Evolutionary conservation across 1,140 invertebrate species (phyloP), one percentile per base, ranked within the genome.

Genomic region (Diorhabda elongata): DNA sequence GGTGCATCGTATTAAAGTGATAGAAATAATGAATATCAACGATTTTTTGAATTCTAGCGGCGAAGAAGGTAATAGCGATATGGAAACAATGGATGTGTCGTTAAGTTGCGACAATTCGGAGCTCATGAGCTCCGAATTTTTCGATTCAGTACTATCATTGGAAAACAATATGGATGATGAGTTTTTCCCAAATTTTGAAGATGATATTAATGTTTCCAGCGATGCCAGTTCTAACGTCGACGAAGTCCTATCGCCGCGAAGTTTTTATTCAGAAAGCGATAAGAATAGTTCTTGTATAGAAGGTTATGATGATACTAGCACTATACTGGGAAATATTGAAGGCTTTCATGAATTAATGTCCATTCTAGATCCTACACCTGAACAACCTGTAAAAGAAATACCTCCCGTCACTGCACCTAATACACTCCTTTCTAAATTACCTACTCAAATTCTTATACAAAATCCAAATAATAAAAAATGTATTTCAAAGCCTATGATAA

Each of bases 81-180:
- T 79, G 69, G 76, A 79, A 69, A 77, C 76, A 66, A 75, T 80
- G 71, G 77, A 79, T 67, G 69, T 77, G 52, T 72, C 72, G 6
- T 47, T 78, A 45, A 74, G 73, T 69, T 77, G 73, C 64, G 77
- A 79, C 52, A 77, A 74, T 68, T 64, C 74, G 6, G 78, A 77
- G 63, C 68, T 79, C 42, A 76, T 80, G 80, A 79, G 72, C 63
- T 81, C 80, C 26, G 80, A 81, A 11, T 81, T 81, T 67, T 81
- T 81, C 63, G 79, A 80, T 69, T 79, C 79, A 4, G 76, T 80
- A 8, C 69, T 77, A 41, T 80, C 76, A 4, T 63, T 81, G 74
- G 77, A 81, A 75, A 77, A 75, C 61, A 71, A 76, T 45, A 75
- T 75, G 42, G 70, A 75, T 69, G 71, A 75, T 70, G 63, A 68